phyloP scores from a whole-genome alignment of 1,140 invertebrate genomes.

The Nasonia giraulti region DNA sequence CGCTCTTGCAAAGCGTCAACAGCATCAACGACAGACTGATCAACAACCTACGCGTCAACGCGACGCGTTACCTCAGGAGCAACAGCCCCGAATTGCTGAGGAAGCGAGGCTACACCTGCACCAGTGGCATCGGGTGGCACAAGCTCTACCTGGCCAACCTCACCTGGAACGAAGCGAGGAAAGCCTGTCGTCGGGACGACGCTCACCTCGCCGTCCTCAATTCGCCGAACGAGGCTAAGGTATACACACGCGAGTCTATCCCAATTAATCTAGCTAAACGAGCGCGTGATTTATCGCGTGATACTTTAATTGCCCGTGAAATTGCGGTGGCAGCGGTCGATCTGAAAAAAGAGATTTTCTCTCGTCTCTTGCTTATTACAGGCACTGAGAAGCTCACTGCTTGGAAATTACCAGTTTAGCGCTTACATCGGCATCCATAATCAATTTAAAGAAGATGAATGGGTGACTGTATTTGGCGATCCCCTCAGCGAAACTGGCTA shows the following conservation, averaged over 20 bases:
- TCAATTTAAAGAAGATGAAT: slow-evolving; percentile 52
- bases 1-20: not conserved
- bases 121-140: slow-evolving; percentile 61
- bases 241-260: not conserved
- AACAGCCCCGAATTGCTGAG: not conserved
- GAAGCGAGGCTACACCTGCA: slow-evolving; percentile 62
- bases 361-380: slow-evolving; percentile 31
- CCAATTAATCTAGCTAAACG: not conserved
- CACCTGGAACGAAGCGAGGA: slow-evolving; percentile 67
- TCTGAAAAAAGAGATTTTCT: not conserved
- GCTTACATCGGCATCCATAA: slow-evolving; percentile 55
- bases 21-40: not conserved
- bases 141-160: slow-evolving; percentile 66
- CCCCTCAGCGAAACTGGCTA: slow-evolving; percentile 38
- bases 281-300: not conserved
- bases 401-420: slow-evolving; percentile 51
- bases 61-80: not conserved
- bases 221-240: slow-evolving; percentile 60
- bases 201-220: slow-evolving; percentile 60
- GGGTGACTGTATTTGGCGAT: slow-evolving; percentile 49
- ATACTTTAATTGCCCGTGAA: not conserved
- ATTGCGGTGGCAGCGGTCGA: not conserved
- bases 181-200: slow-evolving; percentile 66
- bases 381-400: slow-evolving; percentile 45
- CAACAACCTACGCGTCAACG: not conserved